These are phyloP conservation scores for Ariopsis seemanni DNA, from an alignment of 2,113 vertebrate genomes.

Conservation along the genomic window DNA sequence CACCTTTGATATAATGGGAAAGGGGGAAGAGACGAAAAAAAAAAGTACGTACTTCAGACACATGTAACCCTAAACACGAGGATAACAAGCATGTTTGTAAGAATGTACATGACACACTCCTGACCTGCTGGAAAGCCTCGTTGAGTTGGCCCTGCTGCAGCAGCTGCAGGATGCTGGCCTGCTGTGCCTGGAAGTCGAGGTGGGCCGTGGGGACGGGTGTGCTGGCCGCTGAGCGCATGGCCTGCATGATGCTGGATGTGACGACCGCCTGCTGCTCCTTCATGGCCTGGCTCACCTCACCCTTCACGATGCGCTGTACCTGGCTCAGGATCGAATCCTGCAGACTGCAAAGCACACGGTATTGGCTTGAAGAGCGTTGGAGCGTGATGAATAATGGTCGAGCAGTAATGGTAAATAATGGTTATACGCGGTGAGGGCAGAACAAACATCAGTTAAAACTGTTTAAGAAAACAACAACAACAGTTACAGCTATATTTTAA, in stretches of 20 bases:
- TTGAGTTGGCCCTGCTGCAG: constrained; percentile 97
- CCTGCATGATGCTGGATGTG: constrained; percentile 98
- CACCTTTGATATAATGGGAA: not conserved
- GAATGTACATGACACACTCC: constrained; percentile 11
- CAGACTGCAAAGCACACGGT: constrained; percentile 71
- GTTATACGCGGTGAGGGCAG: not conserved
- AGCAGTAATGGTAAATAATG: not conserved
- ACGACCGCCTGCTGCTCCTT: constrained; percentile 95
- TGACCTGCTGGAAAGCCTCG: constrained; percentile 97
- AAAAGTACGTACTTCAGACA: not conserved
- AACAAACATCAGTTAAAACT: not conserved
- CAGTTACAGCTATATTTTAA: not conserved
- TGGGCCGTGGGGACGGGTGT: constrained; percentile 90
- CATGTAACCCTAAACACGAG: not conserved
- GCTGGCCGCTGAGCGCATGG: constrained; percentile 91
- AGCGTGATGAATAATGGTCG: not conserved
- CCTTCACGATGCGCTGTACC: constrained; percentile 94
- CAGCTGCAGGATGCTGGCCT: constrained; percentile 89
- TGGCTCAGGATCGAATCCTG: constrained; percentile 94
- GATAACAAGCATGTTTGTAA: not conserved
- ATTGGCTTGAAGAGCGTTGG: not conserved
- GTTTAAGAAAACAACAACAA: too few species aligned
- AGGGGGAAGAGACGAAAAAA: too few species aligned
- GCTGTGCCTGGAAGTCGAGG: constrained; percentile 93
- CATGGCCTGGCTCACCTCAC: constrained; percentile 92